phyloP scores from a whole-genome alignment of 2,888 invertebrate species.

The Psococerastis gibbosa region DNA sequence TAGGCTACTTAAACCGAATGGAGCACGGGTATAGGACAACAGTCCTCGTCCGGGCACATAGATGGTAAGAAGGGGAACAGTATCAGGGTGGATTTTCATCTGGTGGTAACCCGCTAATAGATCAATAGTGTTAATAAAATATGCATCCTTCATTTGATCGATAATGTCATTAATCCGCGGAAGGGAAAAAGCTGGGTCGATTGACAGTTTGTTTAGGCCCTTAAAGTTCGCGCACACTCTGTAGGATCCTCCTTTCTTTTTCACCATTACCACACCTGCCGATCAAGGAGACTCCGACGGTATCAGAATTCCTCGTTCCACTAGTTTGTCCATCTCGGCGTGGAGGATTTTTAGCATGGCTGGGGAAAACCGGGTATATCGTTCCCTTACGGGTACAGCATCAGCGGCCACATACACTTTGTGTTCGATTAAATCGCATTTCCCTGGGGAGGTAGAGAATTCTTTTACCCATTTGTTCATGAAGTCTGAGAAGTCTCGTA shows the following conservation, averaged over 20 bases:
- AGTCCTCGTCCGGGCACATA: conserved; percentile 10
- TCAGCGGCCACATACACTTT: not conserved
- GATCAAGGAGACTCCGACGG: conserved; percentile 21
- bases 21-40: conserved; percentile 10
- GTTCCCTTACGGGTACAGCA: not conserved
- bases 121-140: conserved; percentile 8
- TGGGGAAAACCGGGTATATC: too few species aligned
- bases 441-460: conserved; percentile 1
- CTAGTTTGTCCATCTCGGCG: conserved; percentile 8
- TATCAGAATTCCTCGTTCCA: conserved; percentile 16
- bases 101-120: conserved; percentile 10
- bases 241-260: conserved; percentile 19
- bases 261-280: conserved; percentile 20
- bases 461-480: too few species aligned
- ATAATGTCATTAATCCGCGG: conserved; percentile 18
- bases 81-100: conserved; percentile 1
- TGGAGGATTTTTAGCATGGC: not conserved
- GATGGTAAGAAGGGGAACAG: conserved; percentile 9
- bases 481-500: too few species aligned
- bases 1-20: conserved; percentile 10
- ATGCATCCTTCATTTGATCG: conserved; percentile 14
- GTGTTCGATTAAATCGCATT: not conserved
- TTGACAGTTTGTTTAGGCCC: conserved; percentile 17
- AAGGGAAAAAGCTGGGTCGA: conserved; percentile 18
- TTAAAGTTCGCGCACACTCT: conserved; percentile 19